These are phyloP conservation scores for Euzetes globulus DNA, from an alignment of 2,888 invertebrate genomes.

Conservation along the genomic window DNA sequence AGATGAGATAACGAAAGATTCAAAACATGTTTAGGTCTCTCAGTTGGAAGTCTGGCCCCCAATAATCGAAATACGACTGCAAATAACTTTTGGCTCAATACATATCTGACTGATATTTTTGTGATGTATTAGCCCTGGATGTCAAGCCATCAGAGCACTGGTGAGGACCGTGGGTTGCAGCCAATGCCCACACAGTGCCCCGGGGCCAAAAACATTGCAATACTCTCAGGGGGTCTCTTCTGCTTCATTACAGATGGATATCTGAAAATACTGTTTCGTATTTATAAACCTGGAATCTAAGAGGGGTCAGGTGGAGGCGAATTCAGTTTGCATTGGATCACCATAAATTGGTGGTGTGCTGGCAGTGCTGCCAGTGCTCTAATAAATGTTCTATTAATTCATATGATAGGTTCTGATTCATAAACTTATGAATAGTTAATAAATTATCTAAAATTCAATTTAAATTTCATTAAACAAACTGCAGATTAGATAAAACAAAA, in stretches of 20 bases:
- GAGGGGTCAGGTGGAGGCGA: not conserved
- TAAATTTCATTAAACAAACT: no score
- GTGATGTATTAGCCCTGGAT: conserved; percentile 13
- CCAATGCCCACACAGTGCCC: not conserved
- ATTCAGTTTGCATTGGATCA: no score
- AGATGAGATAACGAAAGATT: not conserved
- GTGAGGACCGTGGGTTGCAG: not conserved
- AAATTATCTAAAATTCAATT: no score
- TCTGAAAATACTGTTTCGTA: not conserved
- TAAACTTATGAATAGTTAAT: no score
- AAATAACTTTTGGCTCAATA: not conserved
- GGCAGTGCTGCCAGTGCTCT: no score
- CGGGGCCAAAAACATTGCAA: not conserved
- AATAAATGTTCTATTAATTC: no score
- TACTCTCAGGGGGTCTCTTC: not conserved
- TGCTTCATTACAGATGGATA: not conserved
- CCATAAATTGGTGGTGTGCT: no score
- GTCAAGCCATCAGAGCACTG: not conserved
- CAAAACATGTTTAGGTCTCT: not conserved
- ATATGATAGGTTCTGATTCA: no score
- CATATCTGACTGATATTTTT: not conserved
- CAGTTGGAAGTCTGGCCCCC: not conserved
- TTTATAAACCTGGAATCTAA: no score
- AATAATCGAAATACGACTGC: not conserved
- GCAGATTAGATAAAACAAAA: no score